Percentiles rank a stretch among this genome's conserved stretches.
Evolutionary conservation across 2,888 invertebrate species (phyloP).

Genomic region (Dione juno): DNA sequence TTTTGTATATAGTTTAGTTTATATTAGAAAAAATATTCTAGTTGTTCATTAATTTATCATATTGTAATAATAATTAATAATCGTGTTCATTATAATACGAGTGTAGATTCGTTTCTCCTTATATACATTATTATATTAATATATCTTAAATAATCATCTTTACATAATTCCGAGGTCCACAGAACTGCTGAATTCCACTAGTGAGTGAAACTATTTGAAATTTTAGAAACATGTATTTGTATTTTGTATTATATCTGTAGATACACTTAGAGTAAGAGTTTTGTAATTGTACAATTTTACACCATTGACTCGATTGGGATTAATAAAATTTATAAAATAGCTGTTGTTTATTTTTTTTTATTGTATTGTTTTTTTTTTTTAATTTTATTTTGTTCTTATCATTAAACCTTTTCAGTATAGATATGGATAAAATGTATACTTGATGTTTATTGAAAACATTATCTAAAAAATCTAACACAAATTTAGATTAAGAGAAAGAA

Average conservation of each 20-base stretch:
- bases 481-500: too few species aligned
- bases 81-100: slow-evolving; percentile 7
- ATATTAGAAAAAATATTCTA: slow-evolving; percentile 20
- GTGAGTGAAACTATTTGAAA: slow-evolving; percentile 13
- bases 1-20: slow-evolving; percentile 20
- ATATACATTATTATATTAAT: neutral
- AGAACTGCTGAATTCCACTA: neutral
- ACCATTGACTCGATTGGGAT: slow-evolving; percentile 67
- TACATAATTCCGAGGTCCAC: slow-evolving; percentile 13
- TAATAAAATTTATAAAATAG: slow-evolving; percentile 47
- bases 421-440: too few species aligned
- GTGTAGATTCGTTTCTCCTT: slow-evolving; percentile 2
- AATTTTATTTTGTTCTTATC: too few species aligned
- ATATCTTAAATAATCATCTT: slow-evolving; percentile 10
- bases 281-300: slow-evolving; percentile 80
- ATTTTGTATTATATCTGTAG: slow-evolving; percentile 52
- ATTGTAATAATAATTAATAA: slow-evolving; percentile 11
- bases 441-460: too few species aligned
- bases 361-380: neutral
- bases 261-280: slow-evolving; percentile 58
- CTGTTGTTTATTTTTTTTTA: neutral
- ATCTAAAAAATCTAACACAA: too few species aligned
- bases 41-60: slow-evolving; percentile 1
- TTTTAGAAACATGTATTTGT: slow-evolving; percentile 44
- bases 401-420: too few species aligned